Evolutionary conservation across 1,140 invertebrate genomes (phyloP).

Genomic region (Mamestra configurata): DNA sequence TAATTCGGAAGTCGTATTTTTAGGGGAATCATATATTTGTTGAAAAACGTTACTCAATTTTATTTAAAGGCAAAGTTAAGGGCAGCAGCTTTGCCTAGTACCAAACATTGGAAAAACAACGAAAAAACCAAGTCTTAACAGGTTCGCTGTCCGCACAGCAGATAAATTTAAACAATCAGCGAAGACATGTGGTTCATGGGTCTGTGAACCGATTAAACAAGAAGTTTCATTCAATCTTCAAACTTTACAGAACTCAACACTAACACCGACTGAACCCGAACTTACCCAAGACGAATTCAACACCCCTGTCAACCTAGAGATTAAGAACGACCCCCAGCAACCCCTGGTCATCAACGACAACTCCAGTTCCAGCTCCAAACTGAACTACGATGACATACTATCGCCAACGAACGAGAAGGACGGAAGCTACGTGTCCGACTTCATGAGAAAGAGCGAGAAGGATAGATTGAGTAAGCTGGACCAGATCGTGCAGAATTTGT

Average conservation of each 20-base stretch:
- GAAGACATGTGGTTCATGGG: too few relatives aligned
- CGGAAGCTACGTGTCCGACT: conserved; percentile 30
- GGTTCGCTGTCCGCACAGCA: too few relatives aligned
- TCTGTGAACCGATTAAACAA: too few relatives aligned
- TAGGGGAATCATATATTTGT: too few relatives aligned
- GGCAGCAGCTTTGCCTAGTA: too few relatives aligned
- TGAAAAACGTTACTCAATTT: too few relatives aligned
- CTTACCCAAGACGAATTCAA: conserved; percentile 55
- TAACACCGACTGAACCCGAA: conserved; percentile 61
- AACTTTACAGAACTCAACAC: conserved; percentile 70
- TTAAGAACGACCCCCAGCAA: conserved; percentile 54
- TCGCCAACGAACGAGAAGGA: conserved; percentile 52
- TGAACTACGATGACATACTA: conserved; percentile 58
- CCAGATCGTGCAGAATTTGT: conserved; percentile 83
- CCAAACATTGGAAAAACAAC: too few relatives aligned
- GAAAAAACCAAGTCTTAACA: too few relatives aligned
- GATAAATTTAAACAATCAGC: too few relatives aligned
- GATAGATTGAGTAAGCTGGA: conserved; percentile 82
- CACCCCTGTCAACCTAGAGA: conserved; percentile 66
- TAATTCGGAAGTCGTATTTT: too few relatives aligned
- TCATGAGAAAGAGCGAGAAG: conserved; percentile 60
- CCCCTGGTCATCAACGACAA: conserved; percentile 55
- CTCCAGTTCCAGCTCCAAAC: conserved; percentile 55
- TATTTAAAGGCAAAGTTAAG: too few relatives aligned
- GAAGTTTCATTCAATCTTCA: not conserved